Conservation (phyloP, 2,113 vertebrate genomes). For the Varanus komodoensis region DNA sequence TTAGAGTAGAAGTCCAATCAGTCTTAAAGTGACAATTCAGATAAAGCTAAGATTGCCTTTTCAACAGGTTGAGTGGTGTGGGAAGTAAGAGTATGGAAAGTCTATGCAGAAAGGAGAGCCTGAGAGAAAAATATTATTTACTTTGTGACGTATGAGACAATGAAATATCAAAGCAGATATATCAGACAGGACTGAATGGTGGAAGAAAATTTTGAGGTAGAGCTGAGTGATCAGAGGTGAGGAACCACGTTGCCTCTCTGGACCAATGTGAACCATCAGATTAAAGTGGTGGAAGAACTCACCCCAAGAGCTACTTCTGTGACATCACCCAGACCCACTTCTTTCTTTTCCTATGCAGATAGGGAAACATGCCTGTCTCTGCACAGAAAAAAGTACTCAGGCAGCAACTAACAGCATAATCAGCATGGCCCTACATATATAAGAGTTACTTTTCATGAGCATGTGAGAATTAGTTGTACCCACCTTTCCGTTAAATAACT, state of each 20-base stretch:
- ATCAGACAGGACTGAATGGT: not conserved
- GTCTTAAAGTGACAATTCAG: not conserved
- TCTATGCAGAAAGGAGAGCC: not conserved
- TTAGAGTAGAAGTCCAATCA: too few relatives aligned
- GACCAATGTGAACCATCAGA: too few relatives aligned
- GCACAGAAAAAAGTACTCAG: too few relatives aligned
- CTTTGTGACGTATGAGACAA: not conserved
- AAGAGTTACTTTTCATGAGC: not conserved
- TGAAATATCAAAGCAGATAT: not conserved
- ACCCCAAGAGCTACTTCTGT: too few relatives aligned
- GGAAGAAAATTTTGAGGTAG: not conserved
- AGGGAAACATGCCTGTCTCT: too few relatives aligned
- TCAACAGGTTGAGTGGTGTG: too few relatives aligned
- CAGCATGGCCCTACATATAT: not conserved
- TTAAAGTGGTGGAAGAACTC: too few relatives aligned
- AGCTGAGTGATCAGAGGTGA: not conserved
- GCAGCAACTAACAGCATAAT: not conserved
- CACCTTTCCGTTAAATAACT: not conserved
- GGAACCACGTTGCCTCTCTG: too few relatives aligned
- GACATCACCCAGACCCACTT: too few relatives aligned
- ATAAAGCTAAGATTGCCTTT: not conserved
- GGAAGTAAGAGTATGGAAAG: not conserved
- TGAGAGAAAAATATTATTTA: not conserved
- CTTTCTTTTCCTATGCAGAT: too few relatives aligned
- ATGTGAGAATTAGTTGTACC: not conserved